Evolutionary conservation across 2,113 vertebrate species (phyloP).

Genomic region (Accipiter virgatus): DNA sequence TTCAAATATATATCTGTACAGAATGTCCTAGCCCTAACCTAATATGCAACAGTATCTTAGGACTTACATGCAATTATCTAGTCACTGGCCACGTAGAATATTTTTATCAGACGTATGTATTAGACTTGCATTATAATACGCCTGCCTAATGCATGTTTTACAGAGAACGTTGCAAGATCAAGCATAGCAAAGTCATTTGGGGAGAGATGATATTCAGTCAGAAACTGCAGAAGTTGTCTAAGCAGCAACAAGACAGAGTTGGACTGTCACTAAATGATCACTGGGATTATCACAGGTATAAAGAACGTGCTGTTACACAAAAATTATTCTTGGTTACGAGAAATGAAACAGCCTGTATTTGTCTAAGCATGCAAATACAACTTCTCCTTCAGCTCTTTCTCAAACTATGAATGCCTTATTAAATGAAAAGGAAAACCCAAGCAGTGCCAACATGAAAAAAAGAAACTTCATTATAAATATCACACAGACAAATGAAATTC

Average conservation of each 20-base stretch:
- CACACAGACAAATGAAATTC: background rate
- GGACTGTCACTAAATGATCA: background rate
- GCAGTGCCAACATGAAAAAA: background rate
- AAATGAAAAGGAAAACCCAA: background rate
- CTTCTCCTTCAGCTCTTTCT: background rate
- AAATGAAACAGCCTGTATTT: background rate
- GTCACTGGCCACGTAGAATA: background rate
- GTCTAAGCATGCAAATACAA: background rate
- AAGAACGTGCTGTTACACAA: background rate
- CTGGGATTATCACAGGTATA: background rate
- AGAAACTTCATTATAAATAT: background rate
- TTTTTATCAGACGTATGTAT: background rate
- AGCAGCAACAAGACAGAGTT: background rate
- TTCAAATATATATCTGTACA: background rate
- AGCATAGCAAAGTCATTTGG: background rate
- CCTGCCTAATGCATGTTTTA: background rate
- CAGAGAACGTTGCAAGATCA: background rate
- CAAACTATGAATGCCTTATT: background rate
- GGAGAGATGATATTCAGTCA: background rate
- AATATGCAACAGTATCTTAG: background rate
- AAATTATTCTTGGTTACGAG: background rate
- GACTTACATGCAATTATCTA: background rate
- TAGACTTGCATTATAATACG: background rate
- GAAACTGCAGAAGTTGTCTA: background rate
- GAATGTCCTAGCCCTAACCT: background rate